Evolutionary conservation across 2,113 vertebrate genomes (phyloP).

Genomic region (Scomber scombrus): DNA sequence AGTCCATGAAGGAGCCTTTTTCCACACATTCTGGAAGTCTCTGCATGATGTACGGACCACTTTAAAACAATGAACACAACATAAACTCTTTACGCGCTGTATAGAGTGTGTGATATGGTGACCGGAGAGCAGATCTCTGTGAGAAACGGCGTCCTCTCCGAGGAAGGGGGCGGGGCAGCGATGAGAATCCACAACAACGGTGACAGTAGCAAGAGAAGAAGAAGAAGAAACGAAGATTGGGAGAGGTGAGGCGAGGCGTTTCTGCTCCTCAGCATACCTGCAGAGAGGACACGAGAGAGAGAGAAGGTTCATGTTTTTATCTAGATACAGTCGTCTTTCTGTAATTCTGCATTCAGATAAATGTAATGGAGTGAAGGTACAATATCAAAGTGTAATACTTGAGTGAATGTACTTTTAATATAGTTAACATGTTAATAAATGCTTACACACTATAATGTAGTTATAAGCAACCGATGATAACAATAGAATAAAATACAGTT

Average conservation of each 20-base stretch:
- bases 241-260: background rate
- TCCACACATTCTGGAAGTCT: slow-evolving; percentile 33
- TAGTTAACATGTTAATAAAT: no score
- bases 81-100: slow-evolving; percentile 32
- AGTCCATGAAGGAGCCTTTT: slow-evolving; percentile 35
- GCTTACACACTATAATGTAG: no score
- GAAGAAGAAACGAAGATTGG: slow-evolving; percentile 26
- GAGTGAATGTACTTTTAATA: no score
- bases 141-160: slow-evolving; percentile 5
- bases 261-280: slow-evolving; percentile 83
- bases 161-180: slow-evolving; percentile 14
- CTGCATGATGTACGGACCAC: slow-evolving; percentile 49
- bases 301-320: background rate
- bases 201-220: slow-evolving; percentile 15
- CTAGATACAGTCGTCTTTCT: no score
- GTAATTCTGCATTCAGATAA: background rate
- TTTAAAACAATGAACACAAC: slow-evolving; percentile 45
- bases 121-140: background rate
- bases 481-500: no score
- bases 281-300: slow-evolving; percentile 8
- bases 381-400: background rate
- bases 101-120: slow-evolving; percentile 28
- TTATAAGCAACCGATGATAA: no score
- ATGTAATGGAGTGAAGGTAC: background rate
- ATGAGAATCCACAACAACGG: slow-evolving; percentile 45